These are phyloP conservation scores for Zoanthus gigantus DNA, from an alignment of 92 coral and sea anemone species.

Conservation along the genomic window DNA sequence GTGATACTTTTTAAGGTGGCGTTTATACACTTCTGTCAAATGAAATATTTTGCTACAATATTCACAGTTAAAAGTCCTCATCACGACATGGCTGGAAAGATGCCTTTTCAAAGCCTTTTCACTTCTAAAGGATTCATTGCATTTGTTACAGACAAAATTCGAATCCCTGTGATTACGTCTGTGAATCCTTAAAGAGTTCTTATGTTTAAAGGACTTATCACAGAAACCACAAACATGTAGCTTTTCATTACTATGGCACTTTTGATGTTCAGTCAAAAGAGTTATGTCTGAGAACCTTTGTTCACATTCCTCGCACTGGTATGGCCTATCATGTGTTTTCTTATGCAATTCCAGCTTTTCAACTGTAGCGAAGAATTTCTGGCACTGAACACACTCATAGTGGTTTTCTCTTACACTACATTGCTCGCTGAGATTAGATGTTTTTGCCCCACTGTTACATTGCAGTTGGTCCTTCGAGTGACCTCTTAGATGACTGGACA, in stretches of 20 bases:
- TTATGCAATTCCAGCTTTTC: background rate
- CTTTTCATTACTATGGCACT: background rate
- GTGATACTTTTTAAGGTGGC: background rate
- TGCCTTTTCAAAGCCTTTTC: background rate
- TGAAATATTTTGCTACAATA: constrained; percentile 19
- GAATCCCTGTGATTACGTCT: constrained; percentile 8
- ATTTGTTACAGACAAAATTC: background rate
- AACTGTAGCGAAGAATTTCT: background rate
- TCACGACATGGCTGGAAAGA: constrained; percentile 12
- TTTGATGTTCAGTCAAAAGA: constrained; percentile 36
- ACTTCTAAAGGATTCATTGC: constrained; percentile 13
- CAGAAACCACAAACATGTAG: constrained; percentile 24
- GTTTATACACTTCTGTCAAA: constrained; percentile 20
- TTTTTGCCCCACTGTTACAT: constrained; percentile 20
- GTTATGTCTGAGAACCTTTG: constrained; percentile 15
- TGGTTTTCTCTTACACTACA: background rate
- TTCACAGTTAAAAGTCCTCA: constrained; percentile 28
- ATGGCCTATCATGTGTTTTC: constrained; percentile 24
- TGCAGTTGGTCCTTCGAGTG: background rate
- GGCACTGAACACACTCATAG: background rate
- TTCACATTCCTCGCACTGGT: constrained; percentile 39
- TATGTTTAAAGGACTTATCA: constrained; percentile 7
- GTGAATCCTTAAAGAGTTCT: background rate
- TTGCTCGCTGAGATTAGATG: background rate
- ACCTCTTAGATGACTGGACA: constrained; percentile 17